These are phyloP conservation scores for Thripadectes ignobilis DNA, from an alignment of 2,797 vertebrate species.

Conservation along the genomic window DNA sequence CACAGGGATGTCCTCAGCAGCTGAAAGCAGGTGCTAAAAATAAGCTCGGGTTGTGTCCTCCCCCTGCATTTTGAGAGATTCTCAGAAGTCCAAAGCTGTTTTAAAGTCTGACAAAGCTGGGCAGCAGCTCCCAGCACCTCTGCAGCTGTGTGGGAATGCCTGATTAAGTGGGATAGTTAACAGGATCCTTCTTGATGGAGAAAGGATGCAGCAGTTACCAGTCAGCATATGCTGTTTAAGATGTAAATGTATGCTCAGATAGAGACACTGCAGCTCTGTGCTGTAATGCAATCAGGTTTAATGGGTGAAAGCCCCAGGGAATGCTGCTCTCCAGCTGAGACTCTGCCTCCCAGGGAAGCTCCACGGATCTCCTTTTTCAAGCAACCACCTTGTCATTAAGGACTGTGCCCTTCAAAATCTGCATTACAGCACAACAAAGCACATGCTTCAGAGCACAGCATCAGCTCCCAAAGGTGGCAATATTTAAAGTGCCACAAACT, in stretches of 20 bases:
- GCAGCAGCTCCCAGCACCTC: not conserved
- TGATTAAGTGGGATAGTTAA: not conserved
- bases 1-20: not conserved
- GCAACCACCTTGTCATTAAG: not conserved
- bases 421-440: too few relatives aligned
- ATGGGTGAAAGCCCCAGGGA: not conserved
- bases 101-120: not conserved
- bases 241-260: constrained; percentile 15
- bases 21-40: not conserved
- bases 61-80: not conserved
- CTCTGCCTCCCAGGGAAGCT: not conserved
- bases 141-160: not conserved
- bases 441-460: not conserved
- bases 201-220: not conserved
- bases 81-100: not conserved
- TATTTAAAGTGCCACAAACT: not conserved
- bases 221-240: not conserved
- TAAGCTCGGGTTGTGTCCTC: not conserved
- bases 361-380: not conserved
- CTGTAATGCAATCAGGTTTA: not conserved
- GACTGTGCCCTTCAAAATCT: not conserved
- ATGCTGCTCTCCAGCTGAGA: not conserved
- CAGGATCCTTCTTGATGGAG: not conserved
- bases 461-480: not conserved
- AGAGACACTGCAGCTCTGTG: not conserved